Percentiles rank a stretch among this genome's conserved stretches.
Conservation (phyloP, 2,113 vertebrate species). For the Apteryx owenii region DNA sequence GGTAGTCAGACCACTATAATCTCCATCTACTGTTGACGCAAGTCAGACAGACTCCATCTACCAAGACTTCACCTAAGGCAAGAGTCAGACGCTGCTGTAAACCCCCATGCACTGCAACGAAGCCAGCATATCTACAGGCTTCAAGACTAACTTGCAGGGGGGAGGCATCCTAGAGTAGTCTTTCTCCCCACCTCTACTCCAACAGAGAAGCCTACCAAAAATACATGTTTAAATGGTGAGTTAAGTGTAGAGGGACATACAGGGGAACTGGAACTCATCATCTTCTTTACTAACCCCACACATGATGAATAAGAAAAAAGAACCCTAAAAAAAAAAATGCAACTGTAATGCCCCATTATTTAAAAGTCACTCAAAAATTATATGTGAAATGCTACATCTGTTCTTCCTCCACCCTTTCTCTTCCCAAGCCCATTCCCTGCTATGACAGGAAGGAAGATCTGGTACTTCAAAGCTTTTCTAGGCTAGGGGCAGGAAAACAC, state of each 20-base stretch:
- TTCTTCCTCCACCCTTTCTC: not conserved
- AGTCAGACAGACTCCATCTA: not conserved
- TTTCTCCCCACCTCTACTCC: not conserved
- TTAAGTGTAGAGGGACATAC: not conserved
- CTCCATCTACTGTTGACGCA: not conserved
- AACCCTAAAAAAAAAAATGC: not conserved
- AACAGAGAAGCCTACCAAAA: conserved; percentile 7
- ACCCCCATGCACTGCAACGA: not conserved
- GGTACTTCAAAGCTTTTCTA: not conserved
- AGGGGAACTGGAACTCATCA: not conserved
- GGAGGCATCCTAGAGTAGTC: not conserved
- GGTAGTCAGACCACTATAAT: not conserved
- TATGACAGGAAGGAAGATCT: not conserved
- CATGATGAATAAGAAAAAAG: not conserved
- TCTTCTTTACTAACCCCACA: conserved; percentile 3
- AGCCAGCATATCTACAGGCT: not conserved
- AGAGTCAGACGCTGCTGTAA: not conserved
- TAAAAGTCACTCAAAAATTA: conserved; percentile 38
- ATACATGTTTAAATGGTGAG: not conserved
- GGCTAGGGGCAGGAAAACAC: not conserved
- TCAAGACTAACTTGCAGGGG: not conserved
- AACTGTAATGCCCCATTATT: conserved; percentile 57
- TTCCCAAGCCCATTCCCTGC: conserved; percentile 15
- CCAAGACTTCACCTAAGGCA: not conserved
- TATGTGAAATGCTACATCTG: conserved; percentile 62